phyloP scores from a whole-genome alignment of 2,888 invertebrate genomes.

The Invenusta paracnida region DNA sequence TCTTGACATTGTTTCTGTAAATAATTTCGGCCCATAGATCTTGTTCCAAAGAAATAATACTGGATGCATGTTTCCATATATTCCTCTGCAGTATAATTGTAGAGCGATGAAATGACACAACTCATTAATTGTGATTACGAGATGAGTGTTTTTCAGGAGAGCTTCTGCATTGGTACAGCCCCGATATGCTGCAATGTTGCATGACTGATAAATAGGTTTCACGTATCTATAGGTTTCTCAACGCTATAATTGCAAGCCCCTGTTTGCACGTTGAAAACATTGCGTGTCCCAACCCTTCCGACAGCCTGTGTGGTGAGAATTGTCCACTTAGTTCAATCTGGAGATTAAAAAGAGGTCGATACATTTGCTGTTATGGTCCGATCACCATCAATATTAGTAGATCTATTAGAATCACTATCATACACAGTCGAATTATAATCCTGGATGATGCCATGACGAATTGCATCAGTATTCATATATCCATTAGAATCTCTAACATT shows the following conservation, averaged over 20 bases:
- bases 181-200: background rate
- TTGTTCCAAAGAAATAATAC: slow-evolving; percentile 11
- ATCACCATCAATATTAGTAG: background rate
- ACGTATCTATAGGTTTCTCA: background rate
- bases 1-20: background rate
- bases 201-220: background rate
- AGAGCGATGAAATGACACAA: background rate
- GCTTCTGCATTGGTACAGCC: background rate
- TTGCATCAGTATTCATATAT: background rate
- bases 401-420: background rate
- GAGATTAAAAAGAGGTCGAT: background rate
- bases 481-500: background rate
- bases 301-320: background rate
- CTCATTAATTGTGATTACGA: background rate
- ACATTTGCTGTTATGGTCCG: background rate
- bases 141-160: background rate
- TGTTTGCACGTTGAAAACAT: background rate
- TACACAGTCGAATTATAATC: background rate
- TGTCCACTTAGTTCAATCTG: background rate
- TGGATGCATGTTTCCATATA: background rate
- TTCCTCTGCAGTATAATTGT: background rate
- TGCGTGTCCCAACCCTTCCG: background rate
- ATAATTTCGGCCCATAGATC: background rate
- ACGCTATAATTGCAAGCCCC: background rate
- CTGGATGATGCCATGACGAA: background rate